phyloP scores from a whole-genome alignment of 1,140 invertebrate species.

The Neodiprion lecontei region DNA sequence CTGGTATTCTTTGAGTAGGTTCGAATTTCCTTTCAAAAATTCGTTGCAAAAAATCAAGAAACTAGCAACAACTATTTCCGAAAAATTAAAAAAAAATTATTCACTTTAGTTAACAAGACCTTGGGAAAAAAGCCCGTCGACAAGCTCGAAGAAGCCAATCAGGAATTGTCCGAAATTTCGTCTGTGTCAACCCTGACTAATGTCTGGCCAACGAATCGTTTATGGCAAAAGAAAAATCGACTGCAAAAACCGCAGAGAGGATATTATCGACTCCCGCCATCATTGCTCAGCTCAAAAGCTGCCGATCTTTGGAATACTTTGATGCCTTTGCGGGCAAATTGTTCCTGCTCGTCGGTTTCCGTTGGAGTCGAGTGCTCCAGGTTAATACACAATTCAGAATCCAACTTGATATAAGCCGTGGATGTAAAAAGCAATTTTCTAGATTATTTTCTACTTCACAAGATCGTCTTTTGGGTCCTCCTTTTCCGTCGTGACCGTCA shows the following conservation, averaged over 20 bases:
- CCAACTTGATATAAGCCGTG: neutral
- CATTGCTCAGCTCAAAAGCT: conserved; percentile 1
- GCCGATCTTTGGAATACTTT: conserved; percentile 16
- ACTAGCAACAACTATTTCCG: neutral
- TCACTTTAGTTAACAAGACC: neutral
- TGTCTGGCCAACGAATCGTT: conserved; percentile 20
- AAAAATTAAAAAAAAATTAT: neutral
- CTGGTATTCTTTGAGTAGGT: neutral
- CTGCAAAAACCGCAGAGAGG: conserved; percentile 12
- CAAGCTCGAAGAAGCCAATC: neutral
- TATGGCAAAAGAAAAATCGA: conserved; percentile 20
- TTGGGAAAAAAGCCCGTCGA: neutral
- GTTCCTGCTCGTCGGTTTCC: conserved; percentile 15
- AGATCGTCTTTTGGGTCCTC: conserved; percentile 1
- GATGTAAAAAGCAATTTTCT: neutral
- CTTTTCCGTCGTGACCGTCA: neutral
- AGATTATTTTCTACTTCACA: neutral
- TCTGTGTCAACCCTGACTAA: conserved; percentile 20
- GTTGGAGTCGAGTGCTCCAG: neutral
- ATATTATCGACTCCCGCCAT: conserved; percentile 9
- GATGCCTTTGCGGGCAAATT: conserved; percentile 10
- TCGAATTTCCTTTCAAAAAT: neutral
- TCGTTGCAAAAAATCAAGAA: neutral
- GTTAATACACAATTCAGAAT: neutral
- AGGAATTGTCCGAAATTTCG: neutral